phyloP scores from a whole-genome alignment of 2,888 invertebrate species.

The Lasioglossum pauxillum region DNA sequence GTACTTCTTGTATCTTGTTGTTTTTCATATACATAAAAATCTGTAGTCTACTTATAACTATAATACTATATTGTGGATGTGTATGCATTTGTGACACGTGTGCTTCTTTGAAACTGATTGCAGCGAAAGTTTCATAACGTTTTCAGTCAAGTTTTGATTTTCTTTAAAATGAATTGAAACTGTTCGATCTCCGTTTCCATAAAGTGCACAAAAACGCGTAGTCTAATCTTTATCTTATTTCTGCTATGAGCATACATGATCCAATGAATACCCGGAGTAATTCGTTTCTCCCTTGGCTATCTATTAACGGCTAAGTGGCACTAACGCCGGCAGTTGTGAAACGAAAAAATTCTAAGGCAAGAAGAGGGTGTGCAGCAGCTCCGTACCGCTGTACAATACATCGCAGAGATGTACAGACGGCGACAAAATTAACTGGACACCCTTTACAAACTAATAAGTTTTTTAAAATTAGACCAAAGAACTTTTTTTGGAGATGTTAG shows the following conservation, averaged over 20 bases:
- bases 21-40: background rate
- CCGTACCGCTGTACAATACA: background rate
- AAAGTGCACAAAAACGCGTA: background rate
- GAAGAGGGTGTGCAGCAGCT: background rate
- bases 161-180: background rate
- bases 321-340: background rate
- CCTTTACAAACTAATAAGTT: background rate
- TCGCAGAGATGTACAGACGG: background rate
- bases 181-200: background rate
- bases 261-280: background rate
- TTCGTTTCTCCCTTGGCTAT: background rate
- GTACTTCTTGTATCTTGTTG: background rate
- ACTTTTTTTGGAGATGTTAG: background rate
- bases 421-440: background rate
- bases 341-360: conserved; percentile 5
- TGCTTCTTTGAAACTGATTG: background rate
- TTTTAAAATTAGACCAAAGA: background rate
- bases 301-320: conserved; percentile 11
- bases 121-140: background rate
- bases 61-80: background rate
- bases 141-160: background rate
- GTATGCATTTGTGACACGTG: background rate
- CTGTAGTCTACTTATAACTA: background rate
- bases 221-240: background rate
- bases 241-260: background rate